These are phyloP conservation scores for Podarcis cretensis DNA, from an alignment of 2,113 vertebrate species.

Conservation along the genomic window DNA sequence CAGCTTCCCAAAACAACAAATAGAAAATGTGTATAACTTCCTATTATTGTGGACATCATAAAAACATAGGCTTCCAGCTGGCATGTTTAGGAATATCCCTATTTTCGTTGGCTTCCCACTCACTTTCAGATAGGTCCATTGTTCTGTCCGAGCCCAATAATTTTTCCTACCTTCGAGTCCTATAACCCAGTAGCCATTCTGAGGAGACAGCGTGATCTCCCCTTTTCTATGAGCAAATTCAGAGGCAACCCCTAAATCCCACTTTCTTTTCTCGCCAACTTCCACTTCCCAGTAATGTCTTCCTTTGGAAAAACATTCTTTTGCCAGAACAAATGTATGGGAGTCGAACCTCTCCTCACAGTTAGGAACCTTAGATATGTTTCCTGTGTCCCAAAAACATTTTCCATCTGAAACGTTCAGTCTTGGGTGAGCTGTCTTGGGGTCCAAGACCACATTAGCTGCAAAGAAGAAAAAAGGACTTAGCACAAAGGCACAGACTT, in stretches of 20 bases:
- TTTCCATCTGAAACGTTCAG: not conserved
- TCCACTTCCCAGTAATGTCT: slow-evolving; percentile 26
- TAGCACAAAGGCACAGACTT: not conserved
- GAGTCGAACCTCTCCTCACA: not conserved
- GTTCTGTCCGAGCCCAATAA: not conserved
- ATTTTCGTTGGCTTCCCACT: not conserved
- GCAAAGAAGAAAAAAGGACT: not conserved
- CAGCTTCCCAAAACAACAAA: not conserved
- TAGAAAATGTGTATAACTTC: not conserved
- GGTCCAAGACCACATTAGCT: not conserved
- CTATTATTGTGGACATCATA: not conserved
- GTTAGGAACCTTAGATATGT: not conserved
- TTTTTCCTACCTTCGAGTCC: not conserved
- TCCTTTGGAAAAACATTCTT: not conserved
- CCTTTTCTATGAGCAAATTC: not conserved
- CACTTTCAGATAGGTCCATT: not conserved
- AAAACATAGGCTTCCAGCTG: not conserved
- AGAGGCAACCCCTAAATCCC: not conserved
- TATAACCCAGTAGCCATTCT: slow-evolving; percentile 4
- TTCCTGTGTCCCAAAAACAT: not conserved
- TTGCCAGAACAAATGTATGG: not conserved
- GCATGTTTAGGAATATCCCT: not conserved
- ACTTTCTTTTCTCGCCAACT: not conserved
- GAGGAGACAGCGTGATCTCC: not conserved
- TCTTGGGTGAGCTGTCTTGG: not conserved